Evolutionary conservation across 2,888 invertebrate genomes (phyloP).

Genomic region (Mimas tiliae): DNA sequence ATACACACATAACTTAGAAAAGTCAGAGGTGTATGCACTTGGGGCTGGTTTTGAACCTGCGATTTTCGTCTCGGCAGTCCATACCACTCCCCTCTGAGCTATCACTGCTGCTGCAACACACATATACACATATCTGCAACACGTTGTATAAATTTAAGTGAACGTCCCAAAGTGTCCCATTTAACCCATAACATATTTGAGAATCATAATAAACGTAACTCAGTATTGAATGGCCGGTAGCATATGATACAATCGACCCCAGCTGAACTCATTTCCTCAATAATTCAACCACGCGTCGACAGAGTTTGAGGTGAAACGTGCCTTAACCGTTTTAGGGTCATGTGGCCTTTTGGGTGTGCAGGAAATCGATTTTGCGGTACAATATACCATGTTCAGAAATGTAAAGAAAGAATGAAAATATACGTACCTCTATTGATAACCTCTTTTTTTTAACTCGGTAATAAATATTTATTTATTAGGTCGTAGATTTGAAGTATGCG

Average conservation of each 20-base stretch:
- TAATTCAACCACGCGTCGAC: constrained; percentile 37
- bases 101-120: no score
- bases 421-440: no score
- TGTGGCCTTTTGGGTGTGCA: background rate
- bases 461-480: no score
- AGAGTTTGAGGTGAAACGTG: constrained; percentile 40
- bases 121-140: no score
- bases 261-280: constrained; percentile 39
- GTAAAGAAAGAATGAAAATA: background rate
- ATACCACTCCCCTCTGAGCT: no score
- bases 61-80: no score
- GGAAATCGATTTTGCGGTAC: constrained; percentile 14
- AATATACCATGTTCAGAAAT: background rate
- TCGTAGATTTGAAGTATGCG: no score
- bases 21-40: no score
- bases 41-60: no score
- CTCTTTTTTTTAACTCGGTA: no score
- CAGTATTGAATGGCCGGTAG: constrained; percentile 15
- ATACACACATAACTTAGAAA: no score
- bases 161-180: background rate
- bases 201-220: constrained; percentile 26
- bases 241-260: constrained; percentile 33
- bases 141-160: background rate
- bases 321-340: constrained; percentile 11
- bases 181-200: constrained; percentile 5